These are phyloP conservation scores for Tetropium fuscum DNA, from an alignment of 2,888 invertebrate genomes.

Conservation along the genomic window DNA sequence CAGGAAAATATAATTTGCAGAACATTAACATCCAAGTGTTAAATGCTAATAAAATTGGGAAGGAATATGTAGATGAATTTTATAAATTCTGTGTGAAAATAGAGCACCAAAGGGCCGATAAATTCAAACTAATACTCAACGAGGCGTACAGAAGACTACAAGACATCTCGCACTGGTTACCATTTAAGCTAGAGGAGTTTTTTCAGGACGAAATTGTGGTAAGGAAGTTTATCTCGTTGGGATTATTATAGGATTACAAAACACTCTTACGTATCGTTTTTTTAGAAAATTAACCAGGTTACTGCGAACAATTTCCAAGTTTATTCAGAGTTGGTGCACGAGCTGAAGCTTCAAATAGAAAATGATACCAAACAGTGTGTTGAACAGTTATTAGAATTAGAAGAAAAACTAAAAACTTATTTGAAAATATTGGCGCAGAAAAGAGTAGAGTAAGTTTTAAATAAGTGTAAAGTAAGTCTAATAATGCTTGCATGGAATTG, in stretches of 20 bases:
- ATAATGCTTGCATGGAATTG: background rate
- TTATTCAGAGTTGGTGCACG: constrained; percentile 51
- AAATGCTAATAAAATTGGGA: constrained; percentile 31
- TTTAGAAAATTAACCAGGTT: constrained; percentile 58
- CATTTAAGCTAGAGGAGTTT: constrained; percentile 54
- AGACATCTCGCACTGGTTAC: constrained; percentile 51
- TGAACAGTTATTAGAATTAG: constrained; percentile 39
- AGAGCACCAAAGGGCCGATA: constrained; percentile 51
- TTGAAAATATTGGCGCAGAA: constrained; percentile 31
- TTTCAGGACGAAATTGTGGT: constrained; percentile 58
- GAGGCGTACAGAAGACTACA: constrained; percentile 49
- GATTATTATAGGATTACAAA: too few species aligned
- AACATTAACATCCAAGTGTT: constrained; percentile 23
- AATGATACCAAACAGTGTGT: constrained; percentile 49
- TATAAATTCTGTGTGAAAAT: constrained; percentile 40
- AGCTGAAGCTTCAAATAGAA: constrained; percentile 52
- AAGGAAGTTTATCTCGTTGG: too few species aligned
- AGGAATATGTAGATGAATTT: constrained; percentile 44
- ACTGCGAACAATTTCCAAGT: constrained; percentile 55
- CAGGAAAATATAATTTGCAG: constrained; percentile 35
- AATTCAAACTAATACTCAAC: constrained; percentile 52
- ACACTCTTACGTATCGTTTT: constrained; percentile 19
- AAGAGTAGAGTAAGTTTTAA: constrained; percentile 25
- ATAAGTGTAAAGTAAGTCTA: background rate
- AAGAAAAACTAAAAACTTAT: constrained; percentile 23